Percentiles rank a stretch among this genome's conserved stretches.
phyloP scores from a whole-genome alignment of 2,113 vertebrate species.

The Taurulus bubalis region DNA sequence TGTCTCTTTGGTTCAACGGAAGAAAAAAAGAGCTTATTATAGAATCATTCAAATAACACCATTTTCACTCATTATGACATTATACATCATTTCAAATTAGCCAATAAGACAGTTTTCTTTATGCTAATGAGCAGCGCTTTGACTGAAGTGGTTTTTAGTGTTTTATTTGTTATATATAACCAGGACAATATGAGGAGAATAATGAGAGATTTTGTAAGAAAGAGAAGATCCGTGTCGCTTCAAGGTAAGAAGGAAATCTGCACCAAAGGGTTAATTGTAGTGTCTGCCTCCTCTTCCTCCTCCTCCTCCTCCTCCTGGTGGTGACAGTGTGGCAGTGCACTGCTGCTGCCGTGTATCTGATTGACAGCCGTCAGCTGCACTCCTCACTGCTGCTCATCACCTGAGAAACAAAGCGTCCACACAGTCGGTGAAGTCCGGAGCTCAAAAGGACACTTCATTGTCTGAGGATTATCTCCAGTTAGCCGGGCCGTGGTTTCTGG shows the following conservation, averaged over 20 bases:
- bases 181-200: slow-evolving; percentile 51
- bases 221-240: slow-evolving; percentile 49
- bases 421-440: background rate
- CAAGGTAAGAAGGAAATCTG: background rate
- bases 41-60: background rate
- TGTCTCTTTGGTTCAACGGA: background rate
- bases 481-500: background rate
- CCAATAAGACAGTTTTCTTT: background rate
- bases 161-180: background rate
- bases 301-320: background rate
- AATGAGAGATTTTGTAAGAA: slow-evolving; percentile 42
- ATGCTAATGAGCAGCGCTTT: background rate
- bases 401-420: background rate
- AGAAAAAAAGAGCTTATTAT: background rate
- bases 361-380: slow-evolving; percentile 81
- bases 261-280: background rate
- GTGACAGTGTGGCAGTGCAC: slow-evolving; percentile 81
- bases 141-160: background rate
- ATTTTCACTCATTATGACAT: background rate
- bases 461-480: no score
- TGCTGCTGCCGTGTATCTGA: slow-evolving; percentile 83
- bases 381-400: slow-evolving; percentile 71
- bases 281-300: background rate
- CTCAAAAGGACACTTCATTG: background rate
- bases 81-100: background rate